phyloP scores from a whole-genome alignment of 2,113 vertebrate species.

The Oncorhynchus keta region DNA sequence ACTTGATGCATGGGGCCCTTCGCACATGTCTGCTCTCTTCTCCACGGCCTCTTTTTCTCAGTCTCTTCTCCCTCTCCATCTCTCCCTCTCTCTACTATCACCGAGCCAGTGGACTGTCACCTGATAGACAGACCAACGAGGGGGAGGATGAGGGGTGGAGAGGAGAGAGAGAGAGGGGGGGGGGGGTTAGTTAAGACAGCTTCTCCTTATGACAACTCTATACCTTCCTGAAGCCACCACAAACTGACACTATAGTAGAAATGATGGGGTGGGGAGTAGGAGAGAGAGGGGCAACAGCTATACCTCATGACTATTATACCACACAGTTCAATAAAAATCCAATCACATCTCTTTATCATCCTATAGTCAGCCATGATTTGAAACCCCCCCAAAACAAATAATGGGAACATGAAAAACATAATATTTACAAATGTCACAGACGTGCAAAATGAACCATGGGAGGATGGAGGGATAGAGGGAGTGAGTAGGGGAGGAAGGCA shows the following conservation, averaged over 20 bases:
- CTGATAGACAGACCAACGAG: slow-evolving; percentile 21
- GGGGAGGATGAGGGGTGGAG: not conserved
- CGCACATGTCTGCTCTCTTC: slow-evolving; percentile 37
- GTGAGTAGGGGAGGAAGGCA: slow-evolving; percentile 44
- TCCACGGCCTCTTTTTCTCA: slow-evolving; percentile 34
- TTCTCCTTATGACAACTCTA: slow-evolving; percentile 16
- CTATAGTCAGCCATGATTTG: slow-evolving; percentile 43
- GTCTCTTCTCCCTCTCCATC: not conserved
- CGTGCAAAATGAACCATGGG: slow-evolving; percentile 42
- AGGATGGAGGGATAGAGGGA: slow-evolving; percentile 6
- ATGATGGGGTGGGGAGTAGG: not conserved
- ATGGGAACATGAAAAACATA: slow-evolving; percentile 58
- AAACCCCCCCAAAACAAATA: slow-evolving; percentile 50
- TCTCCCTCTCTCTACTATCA: slow-evolving; percentile 4
- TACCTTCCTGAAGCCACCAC: slow-evolving; percentile 11
- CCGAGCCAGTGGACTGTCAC: slow-evolving; percentile 18
- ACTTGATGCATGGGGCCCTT: slow-evolving; percentile 57
- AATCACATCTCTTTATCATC: slow-evolving; percentile 41
- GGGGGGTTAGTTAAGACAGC: not conserved
- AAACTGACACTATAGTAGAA: too few species aligned
- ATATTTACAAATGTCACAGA: slow-evolving; percentile 74
- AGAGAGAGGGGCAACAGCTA: too few species aligned
- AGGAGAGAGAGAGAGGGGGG: too few species aligned
- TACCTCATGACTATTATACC: not conserved
- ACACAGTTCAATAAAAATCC: slow-evolving; percentile 22